Evolutionary conservation across 1,140 invertebrate genomes (phyloP).

Genomic region (Pemphigus obesinymphae): DNA sequence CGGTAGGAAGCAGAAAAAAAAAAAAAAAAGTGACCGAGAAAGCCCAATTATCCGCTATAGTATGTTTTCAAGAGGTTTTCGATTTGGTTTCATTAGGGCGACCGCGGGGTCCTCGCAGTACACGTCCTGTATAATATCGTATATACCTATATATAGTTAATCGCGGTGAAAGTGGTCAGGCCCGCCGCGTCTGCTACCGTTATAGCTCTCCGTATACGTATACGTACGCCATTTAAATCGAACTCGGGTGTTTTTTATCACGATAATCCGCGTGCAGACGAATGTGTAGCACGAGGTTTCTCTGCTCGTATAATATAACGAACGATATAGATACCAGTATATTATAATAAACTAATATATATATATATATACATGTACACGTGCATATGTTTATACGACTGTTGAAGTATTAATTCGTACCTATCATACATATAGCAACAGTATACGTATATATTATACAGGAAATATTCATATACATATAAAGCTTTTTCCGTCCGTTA

Average conservation of each 20-base stretch:
- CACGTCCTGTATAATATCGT: not conserved
- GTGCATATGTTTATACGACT: not conserved
- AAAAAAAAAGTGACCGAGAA: conserved; percentile 13
- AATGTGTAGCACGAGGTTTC: conserved; percentile 2
- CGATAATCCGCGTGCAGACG: not conserved
- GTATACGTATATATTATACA: not conserved
- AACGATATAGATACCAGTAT: not conserved
- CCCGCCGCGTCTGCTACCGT: conserved; percentile 1
- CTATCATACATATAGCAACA: no score
- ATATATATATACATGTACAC: not conserved
- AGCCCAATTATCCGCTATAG: not conserved
- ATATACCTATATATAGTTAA: not conserved
- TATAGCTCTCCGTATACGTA: no score
- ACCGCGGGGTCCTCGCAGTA: not conserved
- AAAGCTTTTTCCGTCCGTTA: not conserved
- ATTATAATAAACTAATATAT: not conserved
- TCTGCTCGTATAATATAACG: not conserved
- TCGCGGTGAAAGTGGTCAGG: conserved; percentile 26
- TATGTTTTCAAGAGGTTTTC: not conserved
- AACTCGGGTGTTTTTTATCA: conserved; percentile 9
- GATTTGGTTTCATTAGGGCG: not conserved
- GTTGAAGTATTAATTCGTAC: no score
- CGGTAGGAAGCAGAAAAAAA: no score
- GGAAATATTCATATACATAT: no score
- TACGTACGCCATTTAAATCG: not conserved